phyloP scores from a whole-genome alignment of 2,113 vertebrate species.

The Sinosuthora webbiana region DNA sequence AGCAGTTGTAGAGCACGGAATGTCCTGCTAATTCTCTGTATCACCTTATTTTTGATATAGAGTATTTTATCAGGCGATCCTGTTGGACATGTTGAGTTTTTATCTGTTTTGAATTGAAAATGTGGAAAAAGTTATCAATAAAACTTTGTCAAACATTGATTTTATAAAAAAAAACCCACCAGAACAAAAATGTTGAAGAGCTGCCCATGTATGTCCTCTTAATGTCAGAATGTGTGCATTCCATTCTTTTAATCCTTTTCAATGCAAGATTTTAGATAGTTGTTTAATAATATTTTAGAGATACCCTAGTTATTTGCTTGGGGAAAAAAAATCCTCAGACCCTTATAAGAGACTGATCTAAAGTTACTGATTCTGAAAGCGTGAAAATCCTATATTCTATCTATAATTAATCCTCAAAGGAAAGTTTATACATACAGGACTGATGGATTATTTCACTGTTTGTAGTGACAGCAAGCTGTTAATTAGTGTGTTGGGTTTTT shows the following conservation, averaged over 20 bases:
- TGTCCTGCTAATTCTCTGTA: background rate
- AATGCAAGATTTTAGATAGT: background rate
- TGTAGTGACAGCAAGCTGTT: background rate
- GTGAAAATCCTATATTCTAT: background rate
- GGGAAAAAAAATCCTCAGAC: background rate
- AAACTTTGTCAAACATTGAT: background rate
- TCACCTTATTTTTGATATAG: background rate
- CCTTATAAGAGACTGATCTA: background rate
- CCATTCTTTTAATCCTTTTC: background rate
- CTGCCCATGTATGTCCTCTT: background rate
- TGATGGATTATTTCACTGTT: background rate
- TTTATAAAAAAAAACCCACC: background rate
- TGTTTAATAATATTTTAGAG: background rate
- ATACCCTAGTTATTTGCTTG: background rate
- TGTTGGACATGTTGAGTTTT: background rate
- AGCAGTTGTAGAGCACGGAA: background rate
- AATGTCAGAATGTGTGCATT: background rate
- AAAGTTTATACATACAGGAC: background rate
- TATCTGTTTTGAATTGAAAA: background rate
- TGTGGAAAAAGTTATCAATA: background rate
- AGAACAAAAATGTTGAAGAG: background rate
- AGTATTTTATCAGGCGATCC: background rate
- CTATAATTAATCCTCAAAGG: conserved; percentile 15
- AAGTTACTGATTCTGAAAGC: background rate
- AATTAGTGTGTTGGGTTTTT: background rate